These are phyloP conservation scores for Nerophis lumbriciformis DNA, from an alignment of 2,113 vertebrate genomes.

Conservation along the genomic window DNA sequence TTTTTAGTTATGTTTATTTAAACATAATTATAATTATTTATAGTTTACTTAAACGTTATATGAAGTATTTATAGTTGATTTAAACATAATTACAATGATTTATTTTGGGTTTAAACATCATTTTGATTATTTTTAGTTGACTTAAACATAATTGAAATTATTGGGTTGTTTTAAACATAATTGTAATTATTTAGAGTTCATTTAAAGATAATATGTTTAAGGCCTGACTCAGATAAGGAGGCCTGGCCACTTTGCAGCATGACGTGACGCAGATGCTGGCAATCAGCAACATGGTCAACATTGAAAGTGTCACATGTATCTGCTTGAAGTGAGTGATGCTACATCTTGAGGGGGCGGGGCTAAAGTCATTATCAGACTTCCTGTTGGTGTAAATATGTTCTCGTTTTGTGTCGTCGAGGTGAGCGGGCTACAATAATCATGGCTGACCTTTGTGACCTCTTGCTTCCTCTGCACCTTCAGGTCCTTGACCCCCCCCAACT, in stretches of 20 bases:
- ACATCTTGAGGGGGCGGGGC: constrained; percentile 6
- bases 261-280: constrained; percentile 58
- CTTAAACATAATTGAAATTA: too few relatives aligned
- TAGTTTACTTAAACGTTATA: too few relatives aligned
- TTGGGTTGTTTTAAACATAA: too few relatives aligned
- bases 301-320: constrained; percentile 55
- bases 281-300: constrained; percentile 64
- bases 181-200: too few relatives aligned
- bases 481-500: not conserved
- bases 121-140: too few relatives aligned
- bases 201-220: too few relatives aligned
- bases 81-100: too few relatives aligned
- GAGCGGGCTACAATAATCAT: constrained; percentile 44
- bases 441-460: constrained; percentile 45
- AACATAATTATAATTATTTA: too few relatives aligned
- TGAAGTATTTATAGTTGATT: too few relatives aligned
- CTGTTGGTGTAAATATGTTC: constrained; percentile 65
- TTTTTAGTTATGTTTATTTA: too few relatives aligned
- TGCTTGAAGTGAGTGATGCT: constrained; percentile 17
- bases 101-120: too few relatives aligned
- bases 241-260: constrained; percentile 33
- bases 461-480: constrained; percentile 23
- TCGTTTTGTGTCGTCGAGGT: constrained; percentile 51
- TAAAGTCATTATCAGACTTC: constrained; percentile 25
- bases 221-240: too few relatives aligned